Evolutionary conservation across 2,888 invertebrate genomes (phyloP).

Genomic region (Dermolepida albohirtum): DNA sequence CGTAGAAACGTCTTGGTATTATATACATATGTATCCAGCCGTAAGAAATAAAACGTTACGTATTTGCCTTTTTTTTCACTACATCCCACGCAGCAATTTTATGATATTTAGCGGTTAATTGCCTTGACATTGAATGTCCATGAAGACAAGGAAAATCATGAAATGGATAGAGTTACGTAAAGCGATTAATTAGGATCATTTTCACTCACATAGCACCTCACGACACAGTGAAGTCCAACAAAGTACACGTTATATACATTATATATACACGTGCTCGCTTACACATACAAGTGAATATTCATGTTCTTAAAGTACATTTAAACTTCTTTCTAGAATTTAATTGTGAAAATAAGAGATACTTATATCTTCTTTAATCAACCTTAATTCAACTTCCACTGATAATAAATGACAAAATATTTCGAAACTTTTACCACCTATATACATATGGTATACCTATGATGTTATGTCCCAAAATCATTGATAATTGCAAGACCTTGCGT

Average conservation of each 20-base stretch:
- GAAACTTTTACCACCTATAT: too few species aligned
- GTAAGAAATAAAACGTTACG: background rate
- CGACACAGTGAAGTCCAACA: too few species aligned
- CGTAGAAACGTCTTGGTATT: background rate
- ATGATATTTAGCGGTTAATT: constrained; percentile 31
- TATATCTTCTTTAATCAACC: constrained; percentile 11
- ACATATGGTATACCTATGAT: too few species aligned
- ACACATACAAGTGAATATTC: background rate
- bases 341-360: background rate
- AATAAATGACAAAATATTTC: too few species aligned
- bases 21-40: background rate
- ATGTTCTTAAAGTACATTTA: too few species aligned
- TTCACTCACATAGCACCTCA: constrained; percentile 22
- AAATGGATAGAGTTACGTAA: constrained; percentile 19
- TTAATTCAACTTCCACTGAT: too few species aligned
- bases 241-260: constrained; percentile 1
- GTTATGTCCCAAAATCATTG: too few species aligned
- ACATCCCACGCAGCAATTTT: constrained; percentile 12
- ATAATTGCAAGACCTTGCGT: too few species aligned
- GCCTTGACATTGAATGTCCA: constrained; percentile 32
- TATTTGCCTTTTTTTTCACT: background rate
- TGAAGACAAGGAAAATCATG: constrained; percentile 28
- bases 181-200: constrained; percentile 21
- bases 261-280: constrained; percentile 10
- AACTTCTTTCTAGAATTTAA: constrained; percentile 11